These are phyloP conservation scores for Aporophyla nigra DNA, from an alignment of 2,888 invertebrate species.

Conservation along the genomic window DNA sequence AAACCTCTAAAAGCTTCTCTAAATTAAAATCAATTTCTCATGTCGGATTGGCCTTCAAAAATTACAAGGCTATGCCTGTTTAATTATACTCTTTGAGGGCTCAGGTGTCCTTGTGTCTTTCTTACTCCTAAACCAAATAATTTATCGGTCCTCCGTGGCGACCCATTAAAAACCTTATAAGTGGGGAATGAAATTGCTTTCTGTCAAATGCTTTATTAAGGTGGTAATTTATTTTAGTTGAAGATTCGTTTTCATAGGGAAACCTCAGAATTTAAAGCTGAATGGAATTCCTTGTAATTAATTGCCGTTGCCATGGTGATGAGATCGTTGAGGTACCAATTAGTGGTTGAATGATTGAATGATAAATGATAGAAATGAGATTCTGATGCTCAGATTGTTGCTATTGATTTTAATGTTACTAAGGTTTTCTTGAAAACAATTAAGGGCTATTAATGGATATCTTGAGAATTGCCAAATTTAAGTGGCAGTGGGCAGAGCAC, in stretches of 20 bases:
- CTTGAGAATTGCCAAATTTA: too few relatives aligned
- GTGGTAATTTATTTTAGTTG: constrained; percentile 36
- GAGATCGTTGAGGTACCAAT: constrained; percentile 19
- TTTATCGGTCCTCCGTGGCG: constrained; percentile 36
- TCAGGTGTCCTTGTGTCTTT: constrained; percentile 36
- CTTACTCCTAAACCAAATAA: constrained; percentile 34
- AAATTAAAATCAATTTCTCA: constrained; percentile 35
- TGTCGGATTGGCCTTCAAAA: constrained; percentile 28
- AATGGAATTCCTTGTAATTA: constrained; percentile 13
- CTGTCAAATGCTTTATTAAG: constrained; percentile 35
- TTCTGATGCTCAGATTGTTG: constrained; percentile 5
- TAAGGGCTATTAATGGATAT: neutral
- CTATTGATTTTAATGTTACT: neutral
- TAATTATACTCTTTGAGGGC: constrained; percentile 32
- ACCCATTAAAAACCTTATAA: constrained; percentile 64
- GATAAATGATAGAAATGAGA: neutral
- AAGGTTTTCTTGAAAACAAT: neutral
- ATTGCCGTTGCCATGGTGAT: constrained; percentile 20
- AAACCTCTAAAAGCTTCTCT: constrained; percentile 28
- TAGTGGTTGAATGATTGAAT: constrained; percentile 14
- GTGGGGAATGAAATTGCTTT: constrained; percentile 62
- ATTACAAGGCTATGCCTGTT: neutral
- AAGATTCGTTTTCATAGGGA: constrained; percentile 16
- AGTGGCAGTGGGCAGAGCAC: too few relatives aligned
- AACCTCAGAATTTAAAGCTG: constrained; percentile 13